A percentile compares a stretch with the other conserved stretches of the same genome.
Conservation (phyloP, 2,797 vertebrate genomes). For the Falco naumanni region DNA sequence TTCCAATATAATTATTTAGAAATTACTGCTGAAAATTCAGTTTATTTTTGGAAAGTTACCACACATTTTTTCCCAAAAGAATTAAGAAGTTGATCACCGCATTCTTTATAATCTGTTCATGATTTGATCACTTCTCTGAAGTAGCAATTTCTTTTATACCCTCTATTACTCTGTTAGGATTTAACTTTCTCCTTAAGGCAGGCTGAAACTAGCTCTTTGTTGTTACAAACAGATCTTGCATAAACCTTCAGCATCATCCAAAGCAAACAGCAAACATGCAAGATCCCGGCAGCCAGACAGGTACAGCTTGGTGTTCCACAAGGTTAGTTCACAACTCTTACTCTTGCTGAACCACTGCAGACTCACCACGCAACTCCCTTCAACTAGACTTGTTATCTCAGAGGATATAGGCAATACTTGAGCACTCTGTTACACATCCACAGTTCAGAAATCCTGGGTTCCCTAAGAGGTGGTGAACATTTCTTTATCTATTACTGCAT, state of each 20-base stretch:
- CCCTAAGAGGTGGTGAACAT: no score
- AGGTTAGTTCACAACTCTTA: background rate
- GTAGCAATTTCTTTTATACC: background rate
- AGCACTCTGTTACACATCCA: background rate
- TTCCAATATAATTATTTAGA: background rate
- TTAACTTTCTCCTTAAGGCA: background rate
- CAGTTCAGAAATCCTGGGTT: background rate
- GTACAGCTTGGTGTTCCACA: background rate
- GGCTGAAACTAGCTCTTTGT: background rate
- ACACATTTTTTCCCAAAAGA: background rate
- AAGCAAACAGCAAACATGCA: accelerated
- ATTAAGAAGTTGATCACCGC: background rate
- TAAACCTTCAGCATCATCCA: background rate
- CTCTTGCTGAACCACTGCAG: background rate
- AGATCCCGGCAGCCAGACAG: background rate
- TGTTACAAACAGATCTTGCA: background rate
- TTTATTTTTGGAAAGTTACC: background rate
- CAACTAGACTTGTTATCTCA: background rate
- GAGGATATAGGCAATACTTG: background rate
- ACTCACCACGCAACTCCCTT: background rate
- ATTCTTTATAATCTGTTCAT: background rate
- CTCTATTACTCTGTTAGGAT: background rate
- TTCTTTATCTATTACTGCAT: background rate
- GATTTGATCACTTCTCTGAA: background rate
- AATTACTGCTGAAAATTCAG: background rate